Base-by-base conservation (phyloP, 2,113 vertebrate species). In the Cyphomyrus discorhynchus region DNA sequence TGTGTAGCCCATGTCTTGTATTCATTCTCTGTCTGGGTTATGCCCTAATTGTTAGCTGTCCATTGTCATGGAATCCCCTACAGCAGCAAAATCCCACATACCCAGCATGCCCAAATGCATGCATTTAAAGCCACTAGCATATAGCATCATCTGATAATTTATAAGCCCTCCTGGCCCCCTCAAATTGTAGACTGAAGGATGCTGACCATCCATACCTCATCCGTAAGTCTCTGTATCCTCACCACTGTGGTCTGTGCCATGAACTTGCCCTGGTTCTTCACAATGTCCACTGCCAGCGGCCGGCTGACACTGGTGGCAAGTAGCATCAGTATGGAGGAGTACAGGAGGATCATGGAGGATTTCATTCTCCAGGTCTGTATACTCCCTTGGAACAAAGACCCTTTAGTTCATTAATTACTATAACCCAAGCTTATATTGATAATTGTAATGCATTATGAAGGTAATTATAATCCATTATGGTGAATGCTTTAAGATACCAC, bases 221-320 rank as follows among this genome's bases (percentile, higher is more conserved):
- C 93, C 82, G 94, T 92, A 39, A 94, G 92, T 74, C 92, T 90
- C 90, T 88, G 92, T 86, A 96, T 94, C 91, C 96, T 93, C 92
- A 92, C 90, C 90, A 95, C 82, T 62, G 95, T 93, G 6, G 94
- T 96, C 88, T 92, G 94, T 89, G 95, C 93, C 66, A 96, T 92
- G 52, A 92, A 91, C 84, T 93, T 94, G 49, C 93, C 92, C 49
- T 96, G 94, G 58, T 91, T 91, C 50, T 94, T 93, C n/a, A 95
- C 58, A 90, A 91, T 94, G 1, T 87, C 90, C 5, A 93, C 90
- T n/a, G 92, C 92, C 52, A 92, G 35, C 0, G 95, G 92, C n/a
- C 92, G 92, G 5, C 90, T 9, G 39, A 52, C 80, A 87, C 90
- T 91, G 49, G 93, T 31, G 0, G 39, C 92, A 46, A 92, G 47